A percentile compares a stretch with the other conserved stretches of the same genome.
Evolutionary conservation across 1,140 invertebrate species (phyloP).

Genomic region (Aporrectodea caliginosa): DNA sequence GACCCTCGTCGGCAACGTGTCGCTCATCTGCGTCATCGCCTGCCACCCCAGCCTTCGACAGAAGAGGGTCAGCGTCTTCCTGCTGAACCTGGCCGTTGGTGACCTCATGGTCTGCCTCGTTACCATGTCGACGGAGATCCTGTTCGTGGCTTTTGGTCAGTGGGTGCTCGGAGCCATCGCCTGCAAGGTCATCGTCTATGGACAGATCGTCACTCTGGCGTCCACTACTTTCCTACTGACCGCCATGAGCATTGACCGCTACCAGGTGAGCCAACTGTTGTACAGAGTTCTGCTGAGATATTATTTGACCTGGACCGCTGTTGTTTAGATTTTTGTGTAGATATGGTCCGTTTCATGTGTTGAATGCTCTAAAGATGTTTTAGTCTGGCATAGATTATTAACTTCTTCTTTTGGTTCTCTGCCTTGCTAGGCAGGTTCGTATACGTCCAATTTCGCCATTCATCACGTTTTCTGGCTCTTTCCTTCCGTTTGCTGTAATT

Average conservation of each 20-base stretch:
- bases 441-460: too few relatives aligned
- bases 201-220: slow-evolving; percentile 56
- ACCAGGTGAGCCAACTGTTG: slow-evolving; percentile 40
- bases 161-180: slow-evolving; percentile 52
- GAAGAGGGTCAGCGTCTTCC: slow-evolving; percentile 42
- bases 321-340: too few relatives aligned
- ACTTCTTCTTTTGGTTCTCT: too few relatives aligned
- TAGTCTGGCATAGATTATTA: too few relatives aligned
- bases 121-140: slow-evolving; percentile 58
- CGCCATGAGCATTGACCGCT: slow-evolving; percentile 57
- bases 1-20: slow-evolving; percentile 43
- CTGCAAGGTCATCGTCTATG: slow-evolving; percentile 54
- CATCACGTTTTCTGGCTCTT: too few relatives aligned
- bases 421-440: too few relatives aligned
- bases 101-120: slow-evolving; percentile 56
- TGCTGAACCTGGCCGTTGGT: slow-evolving; percentile 45
- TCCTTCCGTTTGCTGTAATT: too few relatives aligned
- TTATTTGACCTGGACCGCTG: too few relatives aligned
- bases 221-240: slow-evolving; percentile 56
- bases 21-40: slow-evolving; percentile 41
- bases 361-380: too few relatives aligned
- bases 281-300: too few relatives aligned
- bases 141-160: slow-evolving; percentile 55
- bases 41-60: slow-evolving; percentile 40
- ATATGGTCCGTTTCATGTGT: too few relatives aligned